Evolutionary conservation across 2,797 vertebrate species (phyloP).

Genomic region (Mormyrops attenuatus): DNA sequence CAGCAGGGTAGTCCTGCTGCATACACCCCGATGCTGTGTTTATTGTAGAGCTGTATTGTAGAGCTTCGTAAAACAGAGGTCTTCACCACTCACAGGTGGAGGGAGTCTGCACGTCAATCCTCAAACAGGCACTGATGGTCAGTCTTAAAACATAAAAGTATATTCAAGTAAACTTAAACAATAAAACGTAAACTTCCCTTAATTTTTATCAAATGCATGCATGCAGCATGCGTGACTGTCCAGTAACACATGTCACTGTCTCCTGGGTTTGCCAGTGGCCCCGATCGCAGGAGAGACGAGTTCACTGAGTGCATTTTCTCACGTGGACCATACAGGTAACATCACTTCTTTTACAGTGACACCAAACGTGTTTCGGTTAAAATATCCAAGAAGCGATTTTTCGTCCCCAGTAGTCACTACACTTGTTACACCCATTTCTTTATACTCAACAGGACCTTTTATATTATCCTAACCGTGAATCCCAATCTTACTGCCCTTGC

Average conservation of each 20-base stretch:
- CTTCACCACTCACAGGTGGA: slow-evolving; percentile 34
- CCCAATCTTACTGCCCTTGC: background rate
- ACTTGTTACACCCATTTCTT: background rate
- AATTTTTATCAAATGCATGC: background rate
- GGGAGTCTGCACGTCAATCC: slow-evolving; percentile 33
- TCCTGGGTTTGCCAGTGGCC: background rate
- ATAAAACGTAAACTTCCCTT: background rate
- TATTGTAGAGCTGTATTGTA: too few species aligned
- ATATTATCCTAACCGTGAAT: background rate
- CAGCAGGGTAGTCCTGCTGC: background rate
- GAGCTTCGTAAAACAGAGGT: background rate
- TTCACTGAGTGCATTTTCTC: background rate
- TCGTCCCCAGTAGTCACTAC: background rate
- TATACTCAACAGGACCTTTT: background rate
- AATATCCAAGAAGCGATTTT: background rate
- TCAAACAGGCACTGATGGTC: slow-evolving; percentile 45
- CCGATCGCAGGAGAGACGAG: background rate
- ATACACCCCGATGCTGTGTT: background rate
- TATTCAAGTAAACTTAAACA: background rate
- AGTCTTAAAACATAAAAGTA: background rate
- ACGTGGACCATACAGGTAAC: slow-evolving; percentile 18
- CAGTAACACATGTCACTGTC: background rate
- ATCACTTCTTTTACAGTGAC: background rate
- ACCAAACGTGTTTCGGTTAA: background rate
- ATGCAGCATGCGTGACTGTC: background rate